Conservation (phyloP, 2,113 vertebrate species). For the Phoxinus phoxinus region DNA sequence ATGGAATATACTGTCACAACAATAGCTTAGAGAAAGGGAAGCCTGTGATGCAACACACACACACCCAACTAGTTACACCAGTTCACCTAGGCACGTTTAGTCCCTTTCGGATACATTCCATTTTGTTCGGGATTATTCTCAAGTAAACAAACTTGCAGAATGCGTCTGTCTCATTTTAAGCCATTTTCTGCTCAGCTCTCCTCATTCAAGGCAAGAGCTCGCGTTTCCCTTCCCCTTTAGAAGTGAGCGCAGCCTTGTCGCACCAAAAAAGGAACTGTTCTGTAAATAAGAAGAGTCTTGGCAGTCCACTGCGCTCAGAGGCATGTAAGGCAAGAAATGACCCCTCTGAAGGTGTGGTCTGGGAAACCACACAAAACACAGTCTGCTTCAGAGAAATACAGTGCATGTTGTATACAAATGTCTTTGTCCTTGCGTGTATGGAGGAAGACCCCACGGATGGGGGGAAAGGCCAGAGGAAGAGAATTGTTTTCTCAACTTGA, state of each 20-base stretch:
- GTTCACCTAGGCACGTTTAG: background rate
- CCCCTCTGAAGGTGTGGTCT: slow-evolving; percentile 43
- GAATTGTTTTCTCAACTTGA: background rate
- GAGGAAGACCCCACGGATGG: background rate
- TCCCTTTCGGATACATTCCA: slow-evolving; percentile 18
- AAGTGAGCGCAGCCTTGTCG: slow-evolving; percentile 53
- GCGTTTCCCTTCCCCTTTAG: slow-evolving; percentile 46
- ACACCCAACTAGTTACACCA: background rate
- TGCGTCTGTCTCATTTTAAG: slow-evolving; percentile 33
- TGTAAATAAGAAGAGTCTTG: slow-evolving; percentile 68
- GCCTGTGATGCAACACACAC: background rate
- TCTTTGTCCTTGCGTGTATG: slow-evolving; percentile 30
- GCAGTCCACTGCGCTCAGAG: slow-evolving; percentile 46
- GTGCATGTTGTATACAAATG: slow-evolving; percentile 14
- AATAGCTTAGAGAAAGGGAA: background rate
- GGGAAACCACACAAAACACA: slow-evolving; percentile 28
- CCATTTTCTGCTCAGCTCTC: slow-evolving; percentile 34
- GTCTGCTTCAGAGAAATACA: slow-evolving; percentile 32
- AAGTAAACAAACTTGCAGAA: slow-evolving; percentile 45
- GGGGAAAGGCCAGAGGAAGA: background rate
- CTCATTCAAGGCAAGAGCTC: slow-evolving; percentile 43
- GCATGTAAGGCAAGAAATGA: slow-evolving; percentile 62
- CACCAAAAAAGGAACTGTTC: slow-evolving; percentile 75
- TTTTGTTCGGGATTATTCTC: background rate
- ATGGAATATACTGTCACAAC: background rate